Percentiles rank a stretch among this genome's conserved stretches.
Evolutionary conservation across 2,888 invertebrate species (phyloP).

Genomic region (Drosophila tanythrix): DNA sequence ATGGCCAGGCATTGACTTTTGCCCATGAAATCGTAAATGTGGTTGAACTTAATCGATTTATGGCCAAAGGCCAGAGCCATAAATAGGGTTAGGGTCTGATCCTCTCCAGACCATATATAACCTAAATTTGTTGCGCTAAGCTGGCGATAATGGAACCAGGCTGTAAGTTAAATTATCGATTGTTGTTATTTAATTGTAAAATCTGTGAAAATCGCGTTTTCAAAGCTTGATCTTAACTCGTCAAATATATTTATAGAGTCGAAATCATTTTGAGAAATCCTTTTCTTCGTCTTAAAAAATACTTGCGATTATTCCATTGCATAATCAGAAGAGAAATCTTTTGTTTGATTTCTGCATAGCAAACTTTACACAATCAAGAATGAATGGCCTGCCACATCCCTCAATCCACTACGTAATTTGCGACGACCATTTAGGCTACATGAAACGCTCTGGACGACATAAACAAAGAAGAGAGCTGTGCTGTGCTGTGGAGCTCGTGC

Average conservation of each 20-base stretch:
- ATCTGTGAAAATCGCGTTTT: background rate
- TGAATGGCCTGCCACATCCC: slow-evolving; percentile 29
- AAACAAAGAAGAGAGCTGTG: slow-evolving; percentile 61
- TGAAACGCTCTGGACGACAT: slow-evolving; percentile 47
- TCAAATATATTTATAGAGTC: background rate
- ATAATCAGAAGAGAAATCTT: slow-evolving; percentile 35
- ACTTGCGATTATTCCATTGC: slow-evolving; percentile 12
- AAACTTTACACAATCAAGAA: slow-evolving; percentile 39
- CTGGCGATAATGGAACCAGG: background rate
- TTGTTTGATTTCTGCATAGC: slow-evolving; percentile 58
- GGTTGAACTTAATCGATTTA: slow-evolving; percentile 47
- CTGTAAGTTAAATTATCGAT: background rate
- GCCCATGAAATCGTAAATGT: slow-evolving; percentile 20
- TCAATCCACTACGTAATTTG: background rate
- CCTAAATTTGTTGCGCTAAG: background rate
- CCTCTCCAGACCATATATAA: background rate
- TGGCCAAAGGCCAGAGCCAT: slow-evolving; percentile 18
- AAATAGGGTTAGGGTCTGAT: background rate
- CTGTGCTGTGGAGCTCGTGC: slow-evolving; percentile 60
- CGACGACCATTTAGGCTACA: slow-evolving; percentile 36
- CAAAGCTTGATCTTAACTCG: background rate
- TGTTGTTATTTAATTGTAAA: background rate
- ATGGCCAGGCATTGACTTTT: slow-evolving; percentile 42
- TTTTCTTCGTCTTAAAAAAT: background rate
- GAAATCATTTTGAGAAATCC: background rate